These are phyloP conservation scores for Hybognathus amarus DNA, from an alignment of 2,797 vertebrate species.

Conservation along the genomic window DNA sequence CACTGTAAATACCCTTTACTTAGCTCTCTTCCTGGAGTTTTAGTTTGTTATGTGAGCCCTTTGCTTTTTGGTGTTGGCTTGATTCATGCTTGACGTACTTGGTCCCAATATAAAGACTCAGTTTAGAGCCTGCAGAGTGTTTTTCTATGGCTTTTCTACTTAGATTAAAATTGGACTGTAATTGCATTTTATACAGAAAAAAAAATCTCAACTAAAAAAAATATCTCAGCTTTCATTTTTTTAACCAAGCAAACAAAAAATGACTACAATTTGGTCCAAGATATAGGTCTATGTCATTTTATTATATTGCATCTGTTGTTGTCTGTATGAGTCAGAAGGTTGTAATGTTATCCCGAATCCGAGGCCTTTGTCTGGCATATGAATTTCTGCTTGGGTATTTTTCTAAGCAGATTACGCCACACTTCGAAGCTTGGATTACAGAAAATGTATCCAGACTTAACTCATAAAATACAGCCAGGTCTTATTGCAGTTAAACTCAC, in stretches of 20 bases:
- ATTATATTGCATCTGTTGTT: neutral
- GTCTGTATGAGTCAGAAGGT: conserved; percentile 14
- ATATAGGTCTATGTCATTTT: neutral
- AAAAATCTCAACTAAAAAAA: too few species aligned
- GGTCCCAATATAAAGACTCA: neutral
- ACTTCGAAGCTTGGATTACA: conserved; percentile 58
- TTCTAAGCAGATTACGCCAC: conserved; percentile 57
- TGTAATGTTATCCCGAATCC: conserved; percentile 20
- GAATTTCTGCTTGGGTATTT: conserved; percentile 56
- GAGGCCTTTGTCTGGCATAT: conserved; percentile 45
- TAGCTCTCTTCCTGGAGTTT: conserved; percentile 12
- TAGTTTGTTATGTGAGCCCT: conserved; percentile 35
- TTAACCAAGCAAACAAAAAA: neutral
- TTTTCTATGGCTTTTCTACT: neutral
- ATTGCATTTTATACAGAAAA: neutral
- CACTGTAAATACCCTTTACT: conserved; percentile 18
- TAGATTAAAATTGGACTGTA: neutral
- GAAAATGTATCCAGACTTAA: conserved; percentile 53
- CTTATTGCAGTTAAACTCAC: conserved; percentile 73
- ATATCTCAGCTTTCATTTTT: neutral
- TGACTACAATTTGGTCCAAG: neutral
- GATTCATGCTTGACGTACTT: conserved; percentile 11
- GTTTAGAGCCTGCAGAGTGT: neutral
- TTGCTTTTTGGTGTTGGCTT: conserved; percentile 10
- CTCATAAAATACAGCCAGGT: conserved; percentile 55